Base-by-base conservation (phyloP, 37 sponge, comb jelly and placozoan species). In the Agelas oroides region DNA sequence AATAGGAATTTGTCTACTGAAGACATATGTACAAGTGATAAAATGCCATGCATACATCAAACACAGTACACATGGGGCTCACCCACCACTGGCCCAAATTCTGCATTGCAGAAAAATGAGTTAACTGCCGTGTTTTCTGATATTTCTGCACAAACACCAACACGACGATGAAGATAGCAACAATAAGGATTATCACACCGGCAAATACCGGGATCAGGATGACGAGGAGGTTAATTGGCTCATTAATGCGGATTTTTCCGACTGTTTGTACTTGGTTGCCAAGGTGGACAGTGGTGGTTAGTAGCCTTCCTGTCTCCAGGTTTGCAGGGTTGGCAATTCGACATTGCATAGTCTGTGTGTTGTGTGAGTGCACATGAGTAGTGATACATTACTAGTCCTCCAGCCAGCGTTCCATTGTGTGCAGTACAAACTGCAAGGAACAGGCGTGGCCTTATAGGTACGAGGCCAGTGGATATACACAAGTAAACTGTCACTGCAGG, bases 121-220 rank as follows among this genome's bases (percentile, higher is more conserved):
- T 81, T 72, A 83, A 83, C 78, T 76, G 60, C n/a, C 64, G 75
- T 27, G 86, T 79, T 37, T 89, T 89, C 53, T 65, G 65, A 19
- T 75, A 80, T 66, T 83, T 84, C 18, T 75, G 55, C 2, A 70
- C 56, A 11, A 82, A 27, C 18, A 93, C 24, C 15, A 89, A 27
- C 18, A 93, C 24, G 21, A 89, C 79, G 5, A 89, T 81, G 35
- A 83, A 77, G 1, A 88, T 21, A 3, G 81, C 87, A 0, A 82
- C 75, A 19, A 65, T 57, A 1, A 79, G 54, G 39, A 93, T 60
- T 46, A 89, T 32, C 19, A 87, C 53, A 5, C 41, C 70, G 32
- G 82, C 85, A 39, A 84, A 73, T 0, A 77, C 82, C 36, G 86
- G 65, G 5, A 82, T 40, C n/a, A 76, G 32, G 53, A 71, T 70